Evolutionary conservation across 2,888 invertebrate genomes (phyloP), one percentile per base, ranked within the genome.

Genomic region (Lycaena phlaeas): DNA sequence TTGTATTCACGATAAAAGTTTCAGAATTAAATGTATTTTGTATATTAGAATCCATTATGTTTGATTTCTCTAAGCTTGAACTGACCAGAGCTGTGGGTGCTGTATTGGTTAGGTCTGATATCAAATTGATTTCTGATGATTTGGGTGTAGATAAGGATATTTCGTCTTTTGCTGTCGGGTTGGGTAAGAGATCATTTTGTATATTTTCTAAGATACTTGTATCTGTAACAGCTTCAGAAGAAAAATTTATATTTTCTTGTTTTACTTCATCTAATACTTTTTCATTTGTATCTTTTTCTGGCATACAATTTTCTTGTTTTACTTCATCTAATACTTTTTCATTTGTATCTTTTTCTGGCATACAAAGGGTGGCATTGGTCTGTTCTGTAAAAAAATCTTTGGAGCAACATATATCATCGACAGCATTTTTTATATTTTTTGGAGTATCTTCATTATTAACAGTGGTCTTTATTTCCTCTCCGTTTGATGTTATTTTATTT

Each of bases 401-500:
- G n/a, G n/a, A n/a, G n/a, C n/a, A n/a, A n/a, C n/a, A n/a, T n/a
- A n/a, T 29, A 15, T 15, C 15, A 2, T 4, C 15, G 5, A 30
- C n/a, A 30, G 14, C 12, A 4, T 12, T 9, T 34, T 4, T 12
- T 3, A 4, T 12, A 12, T 34, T 12, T 18, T 34, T 11, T 11
- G 9, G 6, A 34, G 11, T 12, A 7, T 34, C 10, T 15, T 30
- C 30, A 10, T 9, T 30, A 10, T 15, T 11, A 22, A 1, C 12
- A 3, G 4, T 30, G 14, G 34, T 42, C 25, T 45, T 40, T 42
- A 44, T 44, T 38, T 45, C 38, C 27, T 37, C 18, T 25, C 26
- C 28, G 41, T 39, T 11, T 44, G 17, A 30, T 36, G 17, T n/a
- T 39, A 25, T 41, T 44, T 36, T 18, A 39, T 36, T 31, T 37